Evolutionary conservation across 2,113 vertebrate species (phyloP), one percentile per base, ranked within the genome.

Genomic region (Formicarius rufipectus): DNA sequence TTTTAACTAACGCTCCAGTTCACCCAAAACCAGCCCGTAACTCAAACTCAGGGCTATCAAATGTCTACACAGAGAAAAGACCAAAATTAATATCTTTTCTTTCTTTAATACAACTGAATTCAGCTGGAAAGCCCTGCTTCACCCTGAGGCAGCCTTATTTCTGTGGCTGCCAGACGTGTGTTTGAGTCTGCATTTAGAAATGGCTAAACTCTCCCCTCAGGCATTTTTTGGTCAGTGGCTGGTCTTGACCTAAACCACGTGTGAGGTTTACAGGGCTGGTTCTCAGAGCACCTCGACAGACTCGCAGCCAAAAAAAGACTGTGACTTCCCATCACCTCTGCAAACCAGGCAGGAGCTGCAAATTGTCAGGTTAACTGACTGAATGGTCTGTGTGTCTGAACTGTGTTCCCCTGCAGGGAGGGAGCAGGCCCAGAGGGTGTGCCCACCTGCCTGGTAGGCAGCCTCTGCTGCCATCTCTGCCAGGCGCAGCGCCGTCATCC

Each of bases 391-490:
- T 56, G 50, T 42, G 7, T 67, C 27, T 62, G 27, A 25, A 3
- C 7, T 59, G n/a, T 28, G 10, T 39, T 74, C 40, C 37, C 7
- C 10, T 12, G 53, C 44, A 50, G 3, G 40, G 37, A 79, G n/a
- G 45, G 10, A 20, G 40, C n/a, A 33, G 24, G 10, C 24, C 58
- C 33, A 3, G 12, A 5, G 25, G 9, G 64, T 78, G 58, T 55
- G 85, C 77, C 52, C 95, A 98, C 98, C 98, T 22, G 98, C 95
- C 1, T 98, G 98, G 87, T 98, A 98, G 0, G 98, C 98, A 11
- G 98, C 98, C 94, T 98, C 98, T 31, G 98, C 98, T 20, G 98
- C 98, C 98, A 98, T 98, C 87, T 98, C 98, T 4, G 98, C 98
- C 8, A 98, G 98, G 28, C 93, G 80, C 18, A 98, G 75, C 0